Evolutionary conservation across 2,797 vertebrate genomes (phyloP).

Genomic region (Hypotaenidia okinawae): DNA sequence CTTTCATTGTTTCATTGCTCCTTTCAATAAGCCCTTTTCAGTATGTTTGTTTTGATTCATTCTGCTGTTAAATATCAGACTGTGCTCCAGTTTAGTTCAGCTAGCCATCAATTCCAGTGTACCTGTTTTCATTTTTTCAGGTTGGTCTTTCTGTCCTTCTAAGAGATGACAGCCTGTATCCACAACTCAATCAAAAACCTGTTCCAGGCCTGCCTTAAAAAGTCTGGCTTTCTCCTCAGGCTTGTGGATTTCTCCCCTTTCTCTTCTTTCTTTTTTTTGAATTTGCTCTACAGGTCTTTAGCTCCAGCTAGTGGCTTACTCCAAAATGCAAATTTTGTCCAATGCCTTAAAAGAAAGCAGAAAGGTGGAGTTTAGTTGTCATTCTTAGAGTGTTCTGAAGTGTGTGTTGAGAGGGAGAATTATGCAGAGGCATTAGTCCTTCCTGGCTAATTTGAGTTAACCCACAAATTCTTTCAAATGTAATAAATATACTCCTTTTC

Average conservation of each 20-base stretch:
- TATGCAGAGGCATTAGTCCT: not conserved
- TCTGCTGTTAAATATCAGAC: not conserved
- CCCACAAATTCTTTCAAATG: slow-evolving; percentile 24
- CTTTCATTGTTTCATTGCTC: not conserved
- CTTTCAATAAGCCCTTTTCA: not conserved
- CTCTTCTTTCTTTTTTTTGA: not conserved
- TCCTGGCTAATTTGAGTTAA: slow-evolving; percentile 48
- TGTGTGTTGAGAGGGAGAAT: not conserved
- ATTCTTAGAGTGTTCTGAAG: slow-evolving; percentile 10
- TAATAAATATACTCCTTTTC: slow-evolving; percentile 9
- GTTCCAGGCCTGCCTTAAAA: slow-evolving; percentile 5
- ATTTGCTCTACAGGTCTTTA: slow-evolving; percentile 73
- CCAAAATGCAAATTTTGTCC: slow-evolving; percentile 66
- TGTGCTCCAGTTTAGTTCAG: not conserved
- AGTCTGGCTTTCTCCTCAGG: slow-evolving; percentile 20
- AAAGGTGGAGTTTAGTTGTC: not conserved
- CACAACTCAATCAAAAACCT: slow-evolving; percentile 9
- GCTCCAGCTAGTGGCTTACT: slow-evolving; percentile 76
- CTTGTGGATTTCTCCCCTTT: not conserved
- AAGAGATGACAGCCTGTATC: not conserved
- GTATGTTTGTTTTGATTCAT: not conserved
- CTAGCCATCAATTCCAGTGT: not conserved
- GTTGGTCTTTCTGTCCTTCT: not conserved
- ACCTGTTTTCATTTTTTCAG: not conserved
- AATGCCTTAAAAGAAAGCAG: not conserved